Evolutionary conservation across 2,888 invertebrate genomes (phyloP), one percentile per base, ranked within the genome.

Genomic region (Allacma fusca): DNA sequence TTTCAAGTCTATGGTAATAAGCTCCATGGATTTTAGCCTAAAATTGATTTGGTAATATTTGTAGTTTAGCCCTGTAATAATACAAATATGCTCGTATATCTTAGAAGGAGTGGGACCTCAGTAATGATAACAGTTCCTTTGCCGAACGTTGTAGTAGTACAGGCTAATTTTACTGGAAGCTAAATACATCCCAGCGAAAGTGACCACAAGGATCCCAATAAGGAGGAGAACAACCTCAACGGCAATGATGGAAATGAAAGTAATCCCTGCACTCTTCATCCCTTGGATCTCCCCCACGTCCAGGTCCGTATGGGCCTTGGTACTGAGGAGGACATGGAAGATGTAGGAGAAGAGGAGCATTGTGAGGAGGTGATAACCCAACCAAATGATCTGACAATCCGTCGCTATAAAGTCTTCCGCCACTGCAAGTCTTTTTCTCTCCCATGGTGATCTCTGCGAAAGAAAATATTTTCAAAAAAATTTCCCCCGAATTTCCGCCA

Each of bases 351-450:
- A 64, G 24, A 64, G 64, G 26, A 64, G 64, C 64, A 64, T 64
- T 16, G 64, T 24, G 16, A 64, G 24, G 5, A 64, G 64, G 5
- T 64, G 64, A 64, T 64, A 64, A 23, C 64, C 64, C 23, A 64
- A 64, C 64, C 64, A 64, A 64, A 64, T 26, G 64, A 64, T 64
- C 16, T 64, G 64, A 26, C 64, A 64, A 23, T 64, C 64, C 4
- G 16, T 19, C 5, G 64, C 64, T 7, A 64, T 26, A 23, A 13
- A 64, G 16, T 23, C 23, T 5, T 64, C 26, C 23, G 16, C 5
- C 5, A 26, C 64, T 5, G 16, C 23, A 4, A 34, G 34, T 34
- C 34, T 34, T 21, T 21, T 57, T 21, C 57, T 57, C 21, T 57
- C 57, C 57, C 57, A 57, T 21, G 57, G 57, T 19, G 57, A 21